Conservation (phyloP, 2,797 vertebrate species). For the Periophthalmus magnuspinnatus region DNA sequence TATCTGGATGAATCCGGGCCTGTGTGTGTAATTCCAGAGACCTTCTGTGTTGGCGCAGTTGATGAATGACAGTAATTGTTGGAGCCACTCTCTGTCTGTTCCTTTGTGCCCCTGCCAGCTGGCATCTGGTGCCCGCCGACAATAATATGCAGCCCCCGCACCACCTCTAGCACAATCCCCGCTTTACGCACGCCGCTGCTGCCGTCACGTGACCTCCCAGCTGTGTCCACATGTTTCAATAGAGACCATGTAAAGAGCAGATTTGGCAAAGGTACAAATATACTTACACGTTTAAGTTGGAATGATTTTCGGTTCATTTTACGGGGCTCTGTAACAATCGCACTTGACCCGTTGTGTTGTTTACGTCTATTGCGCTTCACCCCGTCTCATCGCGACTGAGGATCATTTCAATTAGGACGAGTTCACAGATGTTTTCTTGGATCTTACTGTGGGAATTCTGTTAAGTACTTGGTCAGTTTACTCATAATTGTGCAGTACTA, state of each 20-base stretch:
- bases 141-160: conserved; percentile 56
- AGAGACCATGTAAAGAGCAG: conserved; percentile 81
- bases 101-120: conserved; percentile 90
- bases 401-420: background rate
- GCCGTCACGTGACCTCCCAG: conserved; percentile 91
- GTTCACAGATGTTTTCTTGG: too few relatives aligned
- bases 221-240: conserved; percentile 90
- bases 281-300: conserved; percentile 54
- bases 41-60: conserved; percentile 78
- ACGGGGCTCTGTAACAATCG: background rate
- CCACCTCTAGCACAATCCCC: conserved; percentile 30
- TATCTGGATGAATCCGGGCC: conserved; percentile 71
- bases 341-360: background rate
- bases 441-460: too few relatives aligned
- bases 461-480: too few relatives aligned
- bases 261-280: conserved; percentile 77
- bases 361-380: background rate
- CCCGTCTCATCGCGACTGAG: background rate
- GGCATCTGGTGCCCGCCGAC: conserved; percentile 75
- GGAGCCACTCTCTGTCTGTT: conserved; percentile 73
- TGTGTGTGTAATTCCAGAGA: conserved; percentile 79
- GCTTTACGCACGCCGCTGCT: conserved; percentile 11
- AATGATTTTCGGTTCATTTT: background rate
- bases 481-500: too few relatives aligned
- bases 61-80: conserved; percentile 98